A percentile compares a stretch with the other conserved stretches of the same genome.
Evolutionary conservation across 2,888 invertebrate species (phyloP).

Genomic region (Portevinia maculata): DNA sequence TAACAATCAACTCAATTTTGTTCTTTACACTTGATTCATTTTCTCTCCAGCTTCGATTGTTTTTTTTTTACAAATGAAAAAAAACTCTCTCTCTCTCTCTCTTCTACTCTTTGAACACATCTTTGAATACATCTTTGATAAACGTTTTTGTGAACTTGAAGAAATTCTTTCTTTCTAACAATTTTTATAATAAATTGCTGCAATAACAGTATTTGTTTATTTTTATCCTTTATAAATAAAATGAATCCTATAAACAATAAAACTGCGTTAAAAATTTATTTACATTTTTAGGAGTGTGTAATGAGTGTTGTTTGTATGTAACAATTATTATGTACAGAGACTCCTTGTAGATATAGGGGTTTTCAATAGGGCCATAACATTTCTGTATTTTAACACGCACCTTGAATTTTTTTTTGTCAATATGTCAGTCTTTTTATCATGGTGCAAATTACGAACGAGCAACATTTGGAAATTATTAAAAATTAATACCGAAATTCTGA

Average conservation of each 20-base stretch:
- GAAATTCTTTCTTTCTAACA: constrained; percentile 36
- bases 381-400: too few species aligned
- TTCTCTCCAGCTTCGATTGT: constrained; percentile 63
- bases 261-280: constrained; percentile 1
- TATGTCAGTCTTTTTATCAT: too few species aligned
- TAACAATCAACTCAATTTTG: constrained; percentile 33
- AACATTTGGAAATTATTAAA: too few species aligned
- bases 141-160: constrained; percentile 29
- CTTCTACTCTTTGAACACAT: constrained; percentile 4
- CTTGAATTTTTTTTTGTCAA: too few species aligned
- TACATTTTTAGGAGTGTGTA: not conserved
- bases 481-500: too few species aligned
- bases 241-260: not conserved
- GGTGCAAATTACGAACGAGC: too few species aligned
- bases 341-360: too few species aligned
- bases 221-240: not conserved
- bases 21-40: constrained; percentile 54
- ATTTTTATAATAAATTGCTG: constrained; percentile 20
- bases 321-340: too few species aligned
- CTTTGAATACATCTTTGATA: constrained; percentile 30
- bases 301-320: not conserved
- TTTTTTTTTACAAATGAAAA: constrained; percentile 25
- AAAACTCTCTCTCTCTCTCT: constrained; percentile 24
- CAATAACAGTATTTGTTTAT: constrained; percentile 8
- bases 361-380: too few species aligned